Evolutionary conservation across 2,888 invertebrate species (phyloP), one percentile per base, ranked within the genome.

Genomic region (Dolichomitus sp.): DNA sequence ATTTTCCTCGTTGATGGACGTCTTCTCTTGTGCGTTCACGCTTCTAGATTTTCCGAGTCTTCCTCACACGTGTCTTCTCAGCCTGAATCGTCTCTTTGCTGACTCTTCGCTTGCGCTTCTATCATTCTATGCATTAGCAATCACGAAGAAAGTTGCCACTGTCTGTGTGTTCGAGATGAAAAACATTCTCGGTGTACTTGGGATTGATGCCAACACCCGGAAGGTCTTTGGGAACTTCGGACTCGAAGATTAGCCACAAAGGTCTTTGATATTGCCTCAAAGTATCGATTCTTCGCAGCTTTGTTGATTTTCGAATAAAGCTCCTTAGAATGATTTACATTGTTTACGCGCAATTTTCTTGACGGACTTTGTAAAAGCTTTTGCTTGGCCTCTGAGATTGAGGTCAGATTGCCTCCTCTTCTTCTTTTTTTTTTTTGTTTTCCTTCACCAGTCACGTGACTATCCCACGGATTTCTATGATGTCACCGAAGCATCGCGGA

Each of bases 191-290:
- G 59, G 23, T 48, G 63, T 23, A 69, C n/a, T 77, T 78, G 50
- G 79, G 70, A 66, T 70, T 52, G 14, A 12, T 70, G 82, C 82
- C 82, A 82, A 75, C 27, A 75, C 45, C 45, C 66, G 37, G 33
- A 78, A 73, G 69, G 33, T 54, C 42, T 54, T 74, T 19, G 73
- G 33, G 61, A 50, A 23, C 37, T 37, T 37, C 37, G 9, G 37
- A 9, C 37, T 37, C 37, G 37, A 37, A 37, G 37, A 7, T 37
- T 9, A 61, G 61, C 37, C 33, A 57, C 63, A 45, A 19, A 45
- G 63, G 57, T 66, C 27, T 23, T 17, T 17, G 42, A 19, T 61
- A 52, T 75, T 66, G 50, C 42, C 63, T 1, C 52, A 37, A 57
- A 82, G 54, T 61, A 65, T 75, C 70, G 75, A 75, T 61, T 74